Base-by-base conservation (phyloP, 2,888 invertebrate species). In the Cheilosia vernalis region DNA sequence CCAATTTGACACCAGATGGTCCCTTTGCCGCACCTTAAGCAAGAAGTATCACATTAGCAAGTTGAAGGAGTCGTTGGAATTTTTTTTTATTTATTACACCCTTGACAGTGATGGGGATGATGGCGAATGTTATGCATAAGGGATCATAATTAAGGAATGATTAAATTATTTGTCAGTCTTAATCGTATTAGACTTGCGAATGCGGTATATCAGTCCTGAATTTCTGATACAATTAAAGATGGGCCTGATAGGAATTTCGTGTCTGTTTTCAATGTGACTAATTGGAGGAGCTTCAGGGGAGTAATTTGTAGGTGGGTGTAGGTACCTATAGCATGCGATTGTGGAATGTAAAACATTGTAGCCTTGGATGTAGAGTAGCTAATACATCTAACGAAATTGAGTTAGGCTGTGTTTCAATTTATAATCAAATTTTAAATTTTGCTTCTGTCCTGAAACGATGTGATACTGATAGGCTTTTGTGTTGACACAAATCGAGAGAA, bases 1-100 rank as follows among this genome's bases (percentile, higher is more conserved):
- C 79, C 84, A 84, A 84, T 80, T 84, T 84, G 69, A 84, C 80
- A 80, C 69, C 80, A 70, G 74, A 80, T 79, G 66, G 55, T 66
- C 74, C 47, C 56, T 21, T 51, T 60, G 79, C 33, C 60, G 64
- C 27, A 30, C 9, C 49, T 42, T 30, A 10, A 13, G 15, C 7
- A n/a, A n/a, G 60, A 10, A n/a, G 30, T 47, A 42, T 51, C 70
- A 40, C 44, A 40, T 60, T 72, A 40, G 64, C 33, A 40, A 67
- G 78, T 24, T 63, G 78, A 83, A 67, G 17, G 61, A 83, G 60
- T 67, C 61, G 73, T 78, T 66, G 60, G 66, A 1, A 61, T 63
- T 44, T 78, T 64, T 78, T 64, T 69, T 73, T 76, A 83, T 83
- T 83, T 78, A 78, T 83, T 78, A 61, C 55, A 47, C 44, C 37